Evolutionary conservation across 2,888 invertebrate genomes (phyloP).

Genomic region (Oxyscelio sp.): DNA sequence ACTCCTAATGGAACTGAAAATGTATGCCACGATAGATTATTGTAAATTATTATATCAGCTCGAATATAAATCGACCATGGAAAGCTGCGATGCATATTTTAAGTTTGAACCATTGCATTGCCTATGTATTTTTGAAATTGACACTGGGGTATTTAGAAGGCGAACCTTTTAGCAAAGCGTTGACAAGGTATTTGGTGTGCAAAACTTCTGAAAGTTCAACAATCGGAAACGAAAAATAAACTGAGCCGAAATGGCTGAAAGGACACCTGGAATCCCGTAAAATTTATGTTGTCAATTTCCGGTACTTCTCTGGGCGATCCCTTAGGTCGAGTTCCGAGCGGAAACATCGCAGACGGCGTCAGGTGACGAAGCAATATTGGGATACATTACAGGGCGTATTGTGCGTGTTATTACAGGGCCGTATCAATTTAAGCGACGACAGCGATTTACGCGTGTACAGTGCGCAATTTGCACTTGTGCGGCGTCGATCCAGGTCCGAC

Average conservation of each 20-base stretch:
- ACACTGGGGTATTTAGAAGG: too few relatives aligned
- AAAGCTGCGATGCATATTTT: constrained; percentile 13
- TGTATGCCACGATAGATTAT: constrained; percentile 18
- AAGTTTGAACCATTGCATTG: too few relatives aligned
- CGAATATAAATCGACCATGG: constrained; percentile 12
- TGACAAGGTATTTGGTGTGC: too few relatives aligned
- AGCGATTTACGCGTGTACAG: constrained; percentile 59
- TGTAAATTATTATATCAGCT: constrained; percentile 33
- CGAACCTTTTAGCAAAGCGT: too few relatives aligned
- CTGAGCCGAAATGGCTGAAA: too few relatives aligned
- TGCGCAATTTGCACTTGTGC: constrained; percentile 76
- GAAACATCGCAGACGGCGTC: constrained; percentile 35
- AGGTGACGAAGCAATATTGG: constrained; percentile 50
- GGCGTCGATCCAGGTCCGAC: constrained; percentile 71
- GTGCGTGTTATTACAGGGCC: constrained; percentile 33
- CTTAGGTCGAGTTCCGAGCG: constrained; percentile 15
- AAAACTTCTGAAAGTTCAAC: too few relatives aligned
- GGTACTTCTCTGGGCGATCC: constrained; percentile 34
- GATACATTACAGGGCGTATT: constrained; percentile 34
- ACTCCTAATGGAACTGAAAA: constrained; percentile 32
- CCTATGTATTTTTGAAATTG: too few relatives aligned
- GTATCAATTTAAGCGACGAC: constrained; percentile 65
- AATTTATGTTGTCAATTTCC: constrained; percentile 55
- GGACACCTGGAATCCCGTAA: neutral
- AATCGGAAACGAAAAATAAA: too few relatives aligned